phyloP scores from a whole-genome alignment of 1,140 invertebrate species.

The Diploscapter pachys region DNA sequence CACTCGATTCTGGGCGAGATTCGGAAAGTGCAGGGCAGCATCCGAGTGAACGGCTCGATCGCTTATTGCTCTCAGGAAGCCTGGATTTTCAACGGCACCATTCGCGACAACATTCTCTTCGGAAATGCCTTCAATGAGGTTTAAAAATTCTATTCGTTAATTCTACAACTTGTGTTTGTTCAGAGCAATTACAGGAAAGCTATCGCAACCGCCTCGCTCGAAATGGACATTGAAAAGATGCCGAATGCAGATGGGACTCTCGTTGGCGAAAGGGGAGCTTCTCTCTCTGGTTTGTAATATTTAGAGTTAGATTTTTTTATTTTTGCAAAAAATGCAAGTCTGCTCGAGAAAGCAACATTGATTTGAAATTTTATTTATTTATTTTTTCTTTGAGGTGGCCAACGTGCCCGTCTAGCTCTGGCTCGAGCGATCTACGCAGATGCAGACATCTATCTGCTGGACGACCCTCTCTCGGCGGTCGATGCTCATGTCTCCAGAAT shows the following conservation, averaged over 20 bases:
- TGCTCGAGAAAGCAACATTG: too few relatives aligned
- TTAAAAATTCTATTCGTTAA: background rate
- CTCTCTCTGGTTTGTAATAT: constrained; percentile 69
- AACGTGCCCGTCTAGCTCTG: constrained; percentile 81
- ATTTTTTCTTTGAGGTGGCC: constrained; percentile 61
- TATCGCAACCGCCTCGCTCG: constrained; percentile 13
- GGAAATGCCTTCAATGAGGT: constrained; percentile 64
- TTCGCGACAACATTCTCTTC: constrained; percentile 83
- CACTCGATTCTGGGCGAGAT: constrained; percentile 78
- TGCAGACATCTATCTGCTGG: constrained; percentile 54
- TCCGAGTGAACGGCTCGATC: constrained; percentile 73
- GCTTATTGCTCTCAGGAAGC: constrained; percentile 87
- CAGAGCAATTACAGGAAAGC: constrained; percentile 17
- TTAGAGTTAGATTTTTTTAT: background rate
- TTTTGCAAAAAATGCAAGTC: too few relatives aligned
- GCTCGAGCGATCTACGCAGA: constrained; percentile 62
- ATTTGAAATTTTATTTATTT: too few relatives aligned
- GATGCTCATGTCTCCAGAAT: constrained; percentile 59
- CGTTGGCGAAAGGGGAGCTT: constrained; percentile 80
- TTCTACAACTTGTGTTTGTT: background rate
- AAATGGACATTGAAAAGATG: constrained; percentile 72
- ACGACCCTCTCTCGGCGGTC: constrained; percentile 56
- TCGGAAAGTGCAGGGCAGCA: constrained; percentile 68
- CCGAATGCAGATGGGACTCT: constrained; percentile 78
- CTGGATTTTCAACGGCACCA: constrained; percentile 71